Base-by-base conservation (phyloP, 2,797 vertebrate genomes). In the Scolopax rusticola region DNA sequence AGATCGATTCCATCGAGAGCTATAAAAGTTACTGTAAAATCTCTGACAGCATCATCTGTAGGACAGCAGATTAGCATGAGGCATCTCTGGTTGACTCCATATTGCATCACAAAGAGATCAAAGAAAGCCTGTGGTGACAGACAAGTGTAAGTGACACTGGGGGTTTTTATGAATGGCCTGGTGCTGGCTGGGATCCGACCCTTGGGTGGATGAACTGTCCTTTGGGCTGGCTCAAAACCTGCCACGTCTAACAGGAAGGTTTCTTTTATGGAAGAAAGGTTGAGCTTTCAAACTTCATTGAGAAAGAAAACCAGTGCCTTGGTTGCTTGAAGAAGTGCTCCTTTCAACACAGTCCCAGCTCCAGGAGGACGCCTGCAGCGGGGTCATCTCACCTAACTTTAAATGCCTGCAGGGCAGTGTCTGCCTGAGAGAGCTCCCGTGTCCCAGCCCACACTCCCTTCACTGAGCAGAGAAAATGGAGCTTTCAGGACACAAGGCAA, bases 401-500 rank as follows among this genome's bases (percentile, higher is more conserved):
- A 19, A 32, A 48, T 27, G 60, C 41, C 91, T 53, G 57, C 75
- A 40, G 79, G 93, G 93, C 87, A 88, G 71, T 56, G 91, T 21
- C 81, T 74, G 82, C 91, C 84, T 33, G 40, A 59, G 63, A 71
- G 50, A 43, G n/a, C 60, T 77, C 75, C 84, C 1, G 0, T 13
- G 56, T 63, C 53, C 71, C 45, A 51, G 82, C 87, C 87, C 53
- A 91, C 25, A 1, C 40, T 69, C 51, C 78, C 53, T 32, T 32
- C 73, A 38, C 76, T 16, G 65, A 84, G 77, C 77, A 73, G 67
- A 79, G 77, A 61, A 96, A 90, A 90, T 54, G 79, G 47, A 95
- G 90, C 48, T 94, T 79, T 54, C 77, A 82, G 92, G 90, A 90
- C 92, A 89, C 69, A 93, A 30, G 1, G 18, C 80, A 88, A 73